Evolutionary conservation across 2,888 invertebrate genomes (phyloP).

Genomic region (Altica lythri): DNA sequence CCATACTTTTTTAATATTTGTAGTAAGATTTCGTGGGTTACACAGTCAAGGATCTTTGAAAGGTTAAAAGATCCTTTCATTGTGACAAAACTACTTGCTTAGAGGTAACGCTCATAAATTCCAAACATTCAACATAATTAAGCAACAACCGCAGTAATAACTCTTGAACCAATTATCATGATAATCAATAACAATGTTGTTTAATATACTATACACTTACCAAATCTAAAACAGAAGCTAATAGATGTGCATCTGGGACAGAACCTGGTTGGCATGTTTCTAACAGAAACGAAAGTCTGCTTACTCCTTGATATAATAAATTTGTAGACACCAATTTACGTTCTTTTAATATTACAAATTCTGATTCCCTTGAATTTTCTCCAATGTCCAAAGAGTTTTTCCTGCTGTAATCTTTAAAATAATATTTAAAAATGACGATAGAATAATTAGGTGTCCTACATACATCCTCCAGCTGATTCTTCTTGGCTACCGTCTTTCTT

Average conservation of each 20-base stretch:
- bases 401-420: slow-evolving; percentile 68
- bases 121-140: no score
- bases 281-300: slow-evolving; percentile 86
- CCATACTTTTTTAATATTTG: no score
- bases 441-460: slow-evolving; percentile 48
- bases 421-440: neutral
- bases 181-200: no score
- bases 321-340: slow-evolving; percentile 79
- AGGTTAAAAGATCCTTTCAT: no score
- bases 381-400: slow-evolving; percentile 83
- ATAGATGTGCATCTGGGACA: slow-evolving; percentile 93
- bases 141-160: no score
- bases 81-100: no score
- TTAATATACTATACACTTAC: no score
- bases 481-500: slow-evolving; percentile 88
- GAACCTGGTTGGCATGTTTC: slow-evolving; percentile 96
- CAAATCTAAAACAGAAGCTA: slow-evolving; percentile 92
- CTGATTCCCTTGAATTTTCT: slow-evolving; percentile 80
- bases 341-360: slow-evolving; percentile 86
- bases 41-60: no score
- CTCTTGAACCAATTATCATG: no score
- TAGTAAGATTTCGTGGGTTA: no score
- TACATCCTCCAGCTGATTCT: slow-evolving; percentile 79
- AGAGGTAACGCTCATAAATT: no score
- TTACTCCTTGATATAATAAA: slow-evolving; percentile 85